Evolutionary conservation across 1,140 invertebrate species (phyloP), one percentile per base, ranked within the genome.

Genomic region (Solen grandis): DNA sequence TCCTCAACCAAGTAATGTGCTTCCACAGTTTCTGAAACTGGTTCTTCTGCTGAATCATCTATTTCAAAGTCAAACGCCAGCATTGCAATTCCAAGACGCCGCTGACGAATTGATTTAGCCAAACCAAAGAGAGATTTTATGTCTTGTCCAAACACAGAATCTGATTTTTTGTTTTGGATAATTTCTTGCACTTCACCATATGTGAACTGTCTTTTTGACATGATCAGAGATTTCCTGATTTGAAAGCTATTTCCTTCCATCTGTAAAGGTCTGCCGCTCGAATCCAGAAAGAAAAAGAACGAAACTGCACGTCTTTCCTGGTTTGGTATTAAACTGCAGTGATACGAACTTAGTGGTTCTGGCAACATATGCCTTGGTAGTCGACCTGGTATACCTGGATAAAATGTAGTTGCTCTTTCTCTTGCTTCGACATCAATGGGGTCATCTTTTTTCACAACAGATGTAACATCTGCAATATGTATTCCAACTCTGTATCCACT

Each of bases 321-420:
- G 55, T 80, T 83, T 25, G 90, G 89, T 10, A 91, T 55, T n/a
- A 93, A 84, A 59, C 92, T 93, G 66, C 91, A 92, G 14, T 91
- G 54, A 76, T 92, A 85, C 16, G 86, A 75, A 76, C 90, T 91
- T 0, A 93, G 79, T 35, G 90, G 85, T 60, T 86, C 84, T 13
- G 92, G 92, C 5, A 93, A 69, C 92, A 93, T 93, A 60, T 90
- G 86, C 73, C 88, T 90, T 14, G 91, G 77, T 46, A 41, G 68
- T 50, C 85, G 76, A 25, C n/a, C n/a, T n/a, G n/a, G n/a, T 4
- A 84, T 46, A 25, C 81, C 83, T 22, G 89, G 84, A 75, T 92
- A 92, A 66, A 88, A 91, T 5, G 89, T 88, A n/a, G 84, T 88
- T 0, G 83, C 86, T 72, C 91, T 82, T 55, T 77, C 75, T 62